Percentiles rank a stretch among this genome's conserved stretches.
Evolutionary conservation across 2,797 vertebrate genomes (phyloP).

Genomic region (Xenentodon cancila): DNA sequence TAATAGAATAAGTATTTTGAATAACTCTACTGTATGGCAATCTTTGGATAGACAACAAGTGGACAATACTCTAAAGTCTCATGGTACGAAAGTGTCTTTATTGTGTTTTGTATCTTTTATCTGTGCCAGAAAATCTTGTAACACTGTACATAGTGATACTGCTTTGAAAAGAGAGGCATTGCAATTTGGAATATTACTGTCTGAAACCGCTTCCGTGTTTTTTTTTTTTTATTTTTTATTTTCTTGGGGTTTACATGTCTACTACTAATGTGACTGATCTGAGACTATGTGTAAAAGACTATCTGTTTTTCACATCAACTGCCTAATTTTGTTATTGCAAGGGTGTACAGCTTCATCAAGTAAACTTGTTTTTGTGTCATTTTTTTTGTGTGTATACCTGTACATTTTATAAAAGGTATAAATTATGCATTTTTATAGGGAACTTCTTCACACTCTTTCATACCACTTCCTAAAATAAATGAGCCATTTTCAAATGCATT

Average conservation of each 20-base stretch:
- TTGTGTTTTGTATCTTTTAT: conserved; percentile 10
- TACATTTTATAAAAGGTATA: conserved; percentile 26
- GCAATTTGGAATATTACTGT: conserved; percentile 11
- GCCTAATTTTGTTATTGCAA: conserved; percentile 17
- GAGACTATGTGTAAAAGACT: conserved; percentile 11
- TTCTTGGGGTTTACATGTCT: conserved; percentile 7
- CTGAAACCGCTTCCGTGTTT: neutral
- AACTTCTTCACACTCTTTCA: conserved; percentile 3
- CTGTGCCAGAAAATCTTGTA: conserved; percentile 20
- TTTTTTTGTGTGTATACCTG: conserved; percentile 32
- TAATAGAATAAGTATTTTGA: conserved; percentile 20
- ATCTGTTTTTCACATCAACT: conserved; percentile 43
- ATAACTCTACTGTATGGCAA: conserved; percentile 13
- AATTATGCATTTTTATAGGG: conserved; percentile 28
- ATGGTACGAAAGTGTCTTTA: conserved; percentile 20
- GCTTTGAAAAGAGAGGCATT: conserved; percentile 15
- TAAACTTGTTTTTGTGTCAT: conserved; percentile 9
- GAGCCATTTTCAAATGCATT: conserved; percentile 13
- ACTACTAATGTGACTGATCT: conserved; percentile 17
- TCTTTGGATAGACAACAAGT: conserved; percentile 17
- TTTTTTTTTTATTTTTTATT: conserved; percentile 16
- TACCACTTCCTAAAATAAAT: conserved; percentile 49
- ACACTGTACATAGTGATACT: conserved; percentile 34
- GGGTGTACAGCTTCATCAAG: conserved; percentile 15
- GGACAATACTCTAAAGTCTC: conserved; percentile 14